These are phyloP conservation scores for Pipistrellus pipistrellus DNA, from an alignment of 2,797 vertebrate species.

Conservation along the genomic window DNA sequence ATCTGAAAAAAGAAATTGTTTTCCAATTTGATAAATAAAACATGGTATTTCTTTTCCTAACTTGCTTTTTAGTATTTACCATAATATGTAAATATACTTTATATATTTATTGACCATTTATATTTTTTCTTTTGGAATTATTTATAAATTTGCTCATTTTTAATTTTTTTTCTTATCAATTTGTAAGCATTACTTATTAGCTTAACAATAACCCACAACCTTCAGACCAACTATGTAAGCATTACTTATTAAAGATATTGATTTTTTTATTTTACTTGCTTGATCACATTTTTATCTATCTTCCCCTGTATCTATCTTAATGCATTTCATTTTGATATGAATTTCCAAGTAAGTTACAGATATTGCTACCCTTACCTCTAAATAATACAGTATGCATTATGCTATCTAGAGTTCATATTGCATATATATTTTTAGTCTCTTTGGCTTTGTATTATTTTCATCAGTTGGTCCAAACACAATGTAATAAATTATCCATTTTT, in stretches of 20 bases:
- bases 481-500: slow-evolving; percentile 1
- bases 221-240: no score
- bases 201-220: no score
- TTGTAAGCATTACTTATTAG: slow-evolving; percentile 39
- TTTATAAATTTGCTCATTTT: slow-evolving; percentile 38
- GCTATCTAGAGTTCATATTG: slow-evolving; percentile 25
- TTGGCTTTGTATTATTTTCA: slow-evolving; percentile 63
- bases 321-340: background rate
- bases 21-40: background rate
- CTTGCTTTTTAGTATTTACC: background rate
- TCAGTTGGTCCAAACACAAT: background rate
- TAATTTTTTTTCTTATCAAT: background rate
- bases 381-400: background rate
- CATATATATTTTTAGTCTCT: background rate
- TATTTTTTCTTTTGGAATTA: slow-evolving; percentile 5
- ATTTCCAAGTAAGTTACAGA: background rate
- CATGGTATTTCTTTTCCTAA: background rate
- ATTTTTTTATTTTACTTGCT: background rate
- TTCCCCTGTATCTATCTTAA: background rate
- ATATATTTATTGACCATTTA: background rate
- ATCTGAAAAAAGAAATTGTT: slow-evolving; percentile 53
- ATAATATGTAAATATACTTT: slow-evolving; percentile 33
- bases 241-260: slow-evolving; percentile 42
- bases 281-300: background rate
- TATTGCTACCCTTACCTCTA: background rate